Evolutionary conservation across 2,113 vertebrate genomes (phyloP), one percentile per base, ranked within the genome.

Genomic region (Campylorhamphus procurvoides): DNA sequence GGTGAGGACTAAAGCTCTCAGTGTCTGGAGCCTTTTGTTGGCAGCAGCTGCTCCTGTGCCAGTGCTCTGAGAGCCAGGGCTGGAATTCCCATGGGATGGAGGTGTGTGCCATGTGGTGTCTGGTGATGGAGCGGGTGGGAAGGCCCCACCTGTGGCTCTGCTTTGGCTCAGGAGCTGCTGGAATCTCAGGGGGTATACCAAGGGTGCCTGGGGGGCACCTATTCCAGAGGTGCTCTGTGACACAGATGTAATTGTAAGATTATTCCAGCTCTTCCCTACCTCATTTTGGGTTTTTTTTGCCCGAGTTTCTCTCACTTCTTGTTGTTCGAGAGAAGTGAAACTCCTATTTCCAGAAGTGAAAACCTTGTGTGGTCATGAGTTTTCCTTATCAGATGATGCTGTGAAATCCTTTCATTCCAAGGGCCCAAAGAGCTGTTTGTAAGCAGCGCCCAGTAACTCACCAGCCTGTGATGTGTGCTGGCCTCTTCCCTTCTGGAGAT

Each of bases 311-410:
- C 35, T 96, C 8, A 7, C 50, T 94, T 96, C 90, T 89, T 1
- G 0, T 89, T 94, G 69, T 35, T 63, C 40, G 68, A 56, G 46
- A 73, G 94, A 97, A 97, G 77, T 90, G 89, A 96, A 97, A 97
- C 90, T 86, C 5, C 0, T 13, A 49, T 95, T 96, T 95, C 71
- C 71, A 89, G 94, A 96, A 96, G 44, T 1, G 1, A 87, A 87
- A 89, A 46, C 46, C 60, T 68, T 40, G 31, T 3, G 1, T 74
- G 55, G 68, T 95, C 93, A 96, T 60, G 79, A 76, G 91, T 76
- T 95, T 90, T 77, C 78, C 56, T 79, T 91, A 69, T 89, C 94
- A 91, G 94, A 90, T 96, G 89, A 24, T 89, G 50, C 60, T 86
- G 20, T 71, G 64, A 56, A 87, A 44, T 68, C 14, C 58, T 95